A percentile compares a stretch with the other conserved stretches of the same genome.
Conservation (phyloP, 2,113 vertebrate genomes). For the Prinia subflava region DNA sequence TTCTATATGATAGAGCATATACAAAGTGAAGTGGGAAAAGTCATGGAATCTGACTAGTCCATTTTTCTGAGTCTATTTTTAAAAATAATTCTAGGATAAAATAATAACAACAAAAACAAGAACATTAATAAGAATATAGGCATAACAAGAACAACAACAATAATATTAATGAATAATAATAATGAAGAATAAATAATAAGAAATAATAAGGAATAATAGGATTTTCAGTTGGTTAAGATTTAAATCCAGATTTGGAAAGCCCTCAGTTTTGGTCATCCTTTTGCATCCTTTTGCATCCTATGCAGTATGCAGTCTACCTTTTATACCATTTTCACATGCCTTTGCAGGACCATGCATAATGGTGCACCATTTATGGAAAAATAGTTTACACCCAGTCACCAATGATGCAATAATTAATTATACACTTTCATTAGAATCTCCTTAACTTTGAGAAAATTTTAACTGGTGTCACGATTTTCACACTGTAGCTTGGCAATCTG, state of each 20-base stretch:
- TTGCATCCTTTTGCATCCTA: no score
- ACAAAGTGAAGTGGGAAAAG: not conserved
- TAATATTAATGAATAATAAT: not conserved
- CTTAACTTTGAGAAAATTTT: not conserved
- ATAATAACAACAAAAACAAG: not conserved
- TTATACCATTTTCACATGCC: not conserved
- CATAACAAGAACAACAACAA: not conserved
- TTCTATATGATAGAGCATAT: not conserved
- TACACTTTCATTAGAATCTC: not conserved
- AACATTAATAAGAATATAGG: not conserved
- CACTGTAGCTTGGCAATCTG: not conserved
- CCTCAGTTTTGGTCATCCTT: not conserved
- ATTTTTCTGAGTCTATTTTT: not conserved
- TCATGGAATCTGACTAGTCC: not conserved
- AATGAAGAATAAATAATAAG: not conserved
- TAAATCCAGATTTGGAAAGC: not conserved
- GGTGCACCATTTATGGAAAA: not conserved
- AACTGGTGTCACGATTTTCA: not conserved
- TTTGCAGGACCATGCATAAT: not conserved
- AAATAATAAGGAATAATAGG: not conserved
- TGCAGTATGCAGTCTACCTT: not conserved
- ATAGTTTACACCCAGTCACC: not conserved
- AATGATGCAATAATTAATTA: not conserved
- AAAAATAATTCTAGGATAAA: not conserved
- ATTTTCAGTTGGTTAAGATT: not conserved